Percentiles rank a stretch among this genome's conserved stretches.
Evolutionary conservation across 2,888 invertebrate species (phyloP).

Genomic region (Glyphotaelius pellucidus): DNA sequence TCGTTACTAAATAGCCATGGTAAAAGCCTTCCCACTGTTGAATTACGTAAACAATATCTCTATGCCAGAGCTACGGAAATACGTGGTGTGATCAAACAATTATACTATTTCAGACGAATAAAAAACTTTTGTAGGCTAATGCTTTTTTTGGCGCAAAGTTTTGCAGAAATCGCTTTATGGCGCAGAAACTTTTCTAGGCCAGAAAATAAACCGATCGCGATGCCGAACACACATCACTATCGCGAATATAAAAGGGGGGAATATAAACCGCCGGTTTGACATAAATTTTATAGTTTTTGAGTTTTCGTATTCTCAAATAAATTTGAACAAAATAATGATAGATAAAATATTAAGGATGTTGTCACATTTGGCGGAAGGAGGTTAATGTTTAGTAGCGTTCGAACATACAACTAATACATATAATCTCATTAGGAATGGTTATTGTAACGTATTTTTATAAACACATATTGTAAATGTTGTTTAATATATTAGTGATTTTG

Average conservation of each 20-base stretch:
- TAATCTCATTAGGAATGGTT: neutral
- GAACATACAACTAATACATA: no score
- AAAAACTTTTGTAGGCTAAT: conserved; percentile 52
- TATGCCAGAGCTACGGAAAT: neutral
- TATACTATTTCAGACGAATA: conserved; percentile 36
- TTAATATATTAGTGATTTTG: no score
- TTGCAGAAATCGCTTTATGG: conserved; percentile 56
- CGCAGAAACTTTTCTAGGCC: conserved; percentile 50
- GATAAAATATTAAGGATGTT: neutral
- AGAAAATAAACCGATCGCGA: conserved; percentile 49
- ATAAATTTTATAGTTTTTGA: neutral
- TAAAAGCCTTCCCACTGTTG: neutral
- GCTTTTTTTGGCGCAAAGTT: conserved; percentile 55
- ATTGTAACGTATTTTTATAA: neutral
- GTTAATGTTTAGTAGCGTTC: neutral
- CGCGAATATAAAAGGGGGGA: conserved; percentile 18
- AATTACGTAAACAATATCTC: conserved; percentile 1
- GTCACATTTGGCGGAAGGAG: neutral
- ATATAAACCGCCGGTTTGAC: conserved; percentile 1
- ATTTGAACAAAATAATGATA: neutral
- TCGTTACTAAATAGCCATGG: neutral
- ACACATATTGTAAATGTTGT: neutral
- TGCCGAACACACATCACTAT: conserved; percentile 47
- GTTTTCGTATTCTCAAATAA: neutral
- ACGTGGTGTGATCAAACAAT: conserved; percentile 46